Conservation (phyloP, 2,797 vertebrate species). For the Pyrocephalus nanus region DNA sequence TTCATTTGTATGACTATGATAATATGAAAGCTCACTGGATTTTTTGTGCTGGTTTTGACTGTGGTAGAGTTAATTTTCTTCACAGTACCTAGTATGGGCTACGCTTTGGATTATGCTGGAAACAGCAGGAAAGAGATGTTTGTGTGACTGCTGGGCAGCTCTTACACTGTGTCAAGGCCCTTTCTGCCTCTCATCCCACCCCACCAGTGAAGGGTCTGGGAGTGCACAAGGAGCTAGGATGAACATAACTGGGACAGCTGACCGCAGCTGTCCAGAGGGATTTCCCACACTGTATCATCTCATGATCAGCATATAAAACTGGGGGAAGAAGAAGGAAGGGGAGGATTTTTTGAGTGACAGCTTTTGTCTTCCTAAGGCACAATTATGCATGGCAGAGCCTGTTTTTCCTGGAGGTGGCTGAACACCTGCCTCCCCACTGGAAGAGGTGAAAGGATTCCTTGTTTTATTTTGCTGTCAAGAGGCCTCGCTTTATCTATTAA, state of each 20-base stretch:
- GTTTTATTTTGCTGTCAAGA: not conserved
- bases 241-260: not conserved
- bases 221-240: not conserved
- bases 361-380: not conserved
- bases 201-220: not conserved
- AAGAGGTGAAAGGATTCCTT: not conserved
- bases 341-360: no score
- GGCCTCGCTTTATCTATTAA: not conserved
- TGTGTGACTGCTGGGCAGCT: not conserved
- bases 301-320: not conserved
- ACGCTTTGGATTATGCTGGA: not conserved
- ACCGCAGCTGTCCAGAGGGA: not conserved
- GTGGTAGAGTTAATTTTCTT: not conserved
- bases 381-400: not conserved
- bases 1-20: not conserved
- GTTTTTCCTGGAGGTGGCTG: not conserved
- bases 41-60: not conserved
- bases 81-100: not conserved
- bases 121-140: not conserved
- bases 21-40: not conserved
- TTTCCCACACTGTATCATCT: no score
- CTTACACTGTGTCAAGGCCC: not conserved
- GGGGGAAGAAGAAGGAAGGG: not conserved
- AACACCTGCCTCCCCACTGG: no score
- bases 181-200: not conserved